Conservation (phyloP, 2,888 invertebrate genomes). For the Ophraella communa region DNA sequence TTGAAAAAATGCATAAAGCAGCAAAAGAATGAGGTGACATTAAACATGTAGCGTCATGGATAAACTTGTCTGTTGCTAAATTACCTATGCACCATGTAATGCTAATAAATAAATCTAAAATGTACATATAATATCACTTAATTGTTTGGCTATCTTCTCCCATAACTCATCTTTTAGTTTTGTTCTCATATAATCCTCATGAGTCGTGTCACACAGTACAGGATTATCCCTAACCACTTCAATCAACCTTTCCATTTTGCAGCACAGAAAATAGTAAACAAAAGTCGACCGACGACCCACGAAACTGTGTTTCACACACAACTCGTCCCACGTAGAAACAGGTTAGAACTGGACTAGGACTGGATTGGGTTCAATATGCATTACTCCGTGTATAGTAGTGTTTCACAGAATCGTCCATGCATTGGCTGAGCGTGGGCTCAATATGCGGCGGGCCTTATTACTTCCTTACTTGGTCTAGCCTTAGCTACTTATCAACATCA, state of each 20-base stretch:
- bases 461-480: too few relatives aligned
- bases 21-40: neutral
- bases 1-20: neutral
- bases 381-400: too few relatives aligned
- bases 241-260: neutral
- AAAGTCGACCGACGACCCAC: slow-evolving; percentile 5
- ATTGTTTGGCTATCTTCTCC: slow-evolving; percentile 10
- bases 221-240: neutral
- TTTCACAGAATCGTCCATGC: too few relatives aligned
- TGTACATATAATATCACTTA: too few relatives aligned
- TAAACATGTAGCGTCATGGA: neutral
- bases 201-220: slow-evolving; percentile 1
- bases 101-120: too few relatives aligned
- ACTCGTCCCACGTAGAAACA: slow-evolving; percentile 1
- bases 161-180: slow-evolving; percentile 9
- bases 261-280: too few relatives aligned
- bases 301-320: slow-evolving; percentile 4
- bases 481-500: too few relatives aligned
- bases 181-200: slow-evolving; percentile 5
- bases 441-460: too few relatives aligned
- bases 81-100: too few relatives aligned
- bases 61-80: neutral
- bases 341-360: neutral
- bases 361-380: too few relatives aligned
- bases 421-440: too few relatives aligned